These are phyloP conservation scores for Calameuta idolon DNA, from an alignment of 2,888 invertebrate species.

Conservation along the genomic window DNA sequence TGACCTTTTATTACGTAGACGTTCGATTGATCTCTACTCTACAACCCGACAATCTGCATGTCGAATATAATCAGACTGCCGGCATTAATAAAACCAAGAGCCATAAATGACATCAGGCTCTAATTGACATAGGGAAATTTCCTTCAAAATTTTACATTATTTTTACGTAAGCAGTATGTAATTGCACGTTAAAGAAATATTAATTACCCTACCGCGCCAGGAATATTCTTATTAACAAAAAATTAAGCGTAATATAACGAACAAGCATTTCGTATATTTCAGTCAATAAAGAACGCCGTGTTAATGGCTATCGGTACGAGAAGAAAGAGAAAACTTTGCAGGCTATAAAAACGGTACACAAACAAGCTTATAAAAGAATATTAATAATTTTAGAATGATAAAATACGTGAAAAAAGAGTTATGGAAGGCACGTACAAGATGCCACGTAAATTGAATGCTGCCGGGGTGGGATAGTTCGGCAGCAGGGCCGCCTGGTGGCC, in stretches of 20 bases:
- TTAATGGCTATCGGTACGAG: too few species aligned
- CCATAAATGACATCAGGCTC: background rate
- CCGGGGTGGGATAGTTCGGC: background rate
- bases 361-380: too few species aligned
- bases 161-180: too few species aligned
- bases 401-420: background rate
- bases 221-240: constrained; percentile 12
- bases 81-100: background rate
- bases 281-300: too few species aligned
- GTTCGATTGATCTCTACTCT: background rate
- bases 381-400: too few species aligned
- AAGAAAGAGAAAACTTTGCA: too few species aligned
- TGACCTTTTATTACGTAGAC: background rate
- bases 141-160: too few species aligned
- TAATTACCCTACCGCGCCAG: background rate
- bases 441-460: background rate
- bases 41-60: background rate
- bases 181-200: too few species aligned
- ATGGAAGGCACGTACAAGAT: background rate
- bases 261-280: background rate
- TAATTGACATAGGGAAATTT: background rate
- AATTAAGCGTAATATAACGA: background rate
- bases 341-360: too few species aligned
- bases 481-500: constrained; percentile 7
- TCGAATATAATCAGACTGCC: background rate